Evolutionary conservation across 2,888 invertebrate genomes (phyloP), one percentile per base, ranked within the genome.

Genomic region (Lottia gigantea): DNA sequence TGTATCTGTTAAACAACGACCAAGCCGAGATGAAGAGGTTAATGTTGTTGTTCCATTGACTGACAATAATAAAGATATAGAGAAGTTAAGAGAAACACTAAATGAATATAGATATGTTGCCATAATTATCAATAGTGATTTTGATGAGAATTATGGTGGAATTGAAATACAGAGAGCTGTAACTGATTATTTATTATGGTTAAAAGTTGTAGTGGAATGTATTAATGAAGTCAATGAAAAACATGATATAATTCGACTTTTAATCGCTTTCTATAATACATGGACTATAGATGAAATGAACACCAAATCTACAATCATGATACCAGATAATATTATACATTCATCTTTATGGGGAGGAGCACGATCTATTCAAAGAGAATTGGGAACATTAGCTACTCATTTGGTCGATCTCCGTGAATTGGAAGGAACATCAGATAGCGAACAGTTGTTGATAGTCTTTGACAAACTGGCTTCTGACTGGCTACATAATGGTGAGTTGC

Each of bases 181-280:
- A 12, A 23, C n/a, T 19, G 23, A 12, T 19, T 19, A 55, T 19
- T 2, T 55, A 3, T 23, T 55, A n/a, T 55, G 55, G 55, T 23
- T 55, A n/a, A 55, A 23, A 55, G 55, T 19, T 55, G 23, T 55
- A 11, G n/a, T 55, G 23, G 23, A 19, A 55, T 23, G 23, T 55
- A 55, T 55, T 55, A n/a, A 55, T 23, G 55, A 55, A 55, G 23
- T 19, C 23, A 55, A n/a, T 55, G 55, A 55, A 55, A 55, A 55
- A n/a, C 23, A 23, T 23, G 40, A 40, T 40, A 40, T 40, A 40
- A 40, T 40, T 40, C n/a, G 55, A 23, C 19, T 55, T 55, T 19
- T 55, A 23, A 23, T 55, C 23, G 23, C 23, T 55, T 19, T 23
- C 7, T 19, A 23, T n/a, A 55, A 55, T 23, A 55, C 55, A n/a